Percentiles rank a stretch among this genome's conserved stretches.
These are phyloP conservation scores for Pseudochirops corinnae DNA, from an alignment of 2,797 vertebrate species.

Conservation along the genomic window DNA sequence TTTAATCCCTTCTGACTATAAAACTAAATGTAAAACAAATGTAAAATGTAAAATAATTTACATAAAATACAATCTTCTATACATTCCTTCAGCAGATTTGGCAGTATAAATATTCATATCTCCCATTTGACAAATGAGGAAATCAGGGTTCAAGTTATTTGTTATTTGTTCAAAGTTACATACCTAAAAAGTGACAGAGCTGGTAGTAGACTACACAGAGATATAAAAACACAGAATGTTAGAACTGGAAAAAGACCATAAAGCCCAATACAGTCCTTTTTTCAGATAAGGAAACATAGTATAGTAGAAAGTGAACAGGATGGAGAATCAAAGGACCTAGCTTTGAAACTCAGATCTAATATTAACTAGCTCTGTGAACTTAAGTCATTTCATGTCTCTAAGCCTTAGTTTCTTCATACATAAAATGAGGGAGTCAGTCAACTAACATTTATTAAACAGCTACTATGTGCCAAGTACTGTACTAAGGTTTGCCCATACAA, in stretches of 20 bases:
- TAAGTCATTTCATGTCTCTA: background rate
- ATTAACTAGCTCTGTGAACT: background rate
- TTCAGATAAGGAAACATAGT: background rate
- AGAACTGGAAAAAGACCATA: background rate
- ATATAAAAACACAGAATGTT: background rate
- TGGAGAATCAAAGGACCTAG: background rate
- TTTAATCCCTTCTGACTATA: background rate
- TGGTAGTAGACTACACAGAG: background rate
- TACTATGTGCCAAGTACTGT: background rate
- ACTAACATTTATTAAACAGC: background rate
- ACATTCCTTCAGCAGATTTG: background rate
- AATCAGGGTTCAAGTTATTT: background rate
- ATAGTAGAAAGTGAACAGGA: background rate
- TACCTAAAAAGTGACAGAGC: background rate
- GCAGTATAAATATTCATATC: background rate
- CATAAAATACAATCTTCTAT: background rate
- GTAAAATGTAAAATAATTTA: background rate
- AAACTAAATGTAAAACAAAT: too few species aligned
- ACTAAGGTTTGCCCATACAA: background rate
- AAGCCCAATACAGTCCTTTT: background rate
- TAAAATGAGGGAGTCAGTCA: background rate
- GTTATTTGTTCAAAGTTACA: background rate
- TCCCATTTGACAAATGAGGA: background rate
- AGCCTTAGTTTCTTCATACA: background rate
- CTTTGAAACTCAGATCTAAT: background rate